Percentiles rank a stretch among this genome's conserved stretches.
These are phyloP conservation scores for Craniophora ligustri DNA, from an alignment of 2,888 invertebrate species.

Conservation along the genomic window DNA sequence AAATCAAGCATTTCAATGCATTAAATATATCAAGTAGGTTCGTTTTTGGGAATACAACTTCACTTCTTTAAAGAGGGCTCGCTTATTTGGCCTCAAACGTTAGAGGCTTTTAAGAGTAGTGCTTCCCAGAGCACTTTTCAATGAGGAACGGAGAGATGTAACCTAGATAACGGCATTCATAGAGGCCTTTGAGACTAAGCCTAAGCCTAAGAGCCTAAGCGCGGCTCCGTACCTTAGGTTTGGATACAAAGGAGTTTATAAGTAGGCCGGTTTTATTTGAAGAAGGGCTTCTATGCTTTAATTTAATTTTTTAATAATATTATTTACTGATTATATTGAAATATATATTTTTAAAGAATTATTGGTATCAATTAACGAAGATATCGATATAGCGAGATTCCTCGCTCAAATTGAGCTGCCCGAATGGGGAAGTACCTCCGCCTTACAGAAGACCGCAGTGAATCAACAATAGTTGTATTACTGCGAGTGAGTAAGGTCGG, in stretches of 20 bases:
- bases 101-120: constrained; percentile 49
- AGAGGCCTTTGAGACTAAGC: constrained; percentile 50
- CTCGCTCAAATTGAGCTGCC: too few relatives aligned
- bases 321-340: too few relatives aligned
- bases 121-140: constrained; percentile 58
- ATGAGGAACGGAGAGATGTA: constrained; percentile 67
- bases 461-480: too few relatives aligned
- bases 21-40: neutral
- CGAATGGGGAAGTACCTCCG: too few relatives aligned
- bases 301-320: too few relatives aligned
- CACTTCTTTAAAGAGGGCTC: constrained; percentile 24
- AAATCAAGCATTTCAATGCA: neutral
- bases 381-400: too few relatives aligned
- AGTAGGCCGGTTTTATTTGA: constrained; percentile 10
- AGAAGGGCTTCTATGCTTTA: too few relatives aligned
- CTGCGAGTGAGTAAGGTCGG: too few relatives aligned
- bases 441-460: too few relatives aligned
- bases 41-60: constrained; percentile 11
- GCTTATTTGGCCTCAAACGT: constrained; percentile 49
- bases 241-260: constrained; percentile 37
- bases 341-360: too few relatives aligned
- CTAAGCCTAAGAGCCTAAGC: too few relatives aligned
- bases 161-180: constrained; percentile 69
- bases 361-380: too few relatives aligned
- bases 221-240: constrained; percentile 36